Conservation (phyloP, 1,140 invertebrate species). For the Papilio polytes region DNA sequence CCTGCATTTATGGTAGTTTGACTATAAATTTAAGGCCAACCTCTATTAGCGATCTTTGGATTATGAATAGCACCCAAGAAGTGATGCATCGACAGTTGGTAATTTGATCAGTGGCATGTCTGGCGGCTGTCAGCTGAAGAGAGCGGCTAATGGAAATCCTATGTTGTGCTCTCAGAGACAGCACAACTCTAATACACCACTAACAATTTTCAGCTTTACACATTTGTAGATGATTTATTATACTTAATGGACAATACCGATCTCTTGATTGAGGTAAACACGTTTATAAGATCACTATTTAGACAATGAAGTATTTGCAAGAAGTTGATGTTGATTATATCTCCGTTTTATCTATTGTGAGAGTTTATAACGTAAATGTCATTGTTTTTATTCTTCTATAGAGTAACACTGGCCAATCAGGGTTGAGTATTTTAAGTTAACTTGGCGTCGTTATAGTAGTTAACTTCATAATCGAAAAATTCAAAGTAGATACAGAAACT, state of each 20-base stretch:
- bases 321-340: no score
- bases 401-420: no score
- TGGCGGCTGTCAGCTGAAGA: constrained; percentile 67
- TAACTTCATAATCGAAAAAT: no score
- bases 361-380: no score
- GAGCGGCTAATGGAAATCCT: constrained; percentile 77
- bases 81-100: constrained; percentile 60
- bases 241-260: constrained; percentile 12
- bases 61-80: constrained; percentile 41
- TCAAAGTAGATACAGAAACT: no score
- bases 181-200: constrained; percentile 43
- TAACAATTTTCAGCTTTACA: constrained; percentile 42
- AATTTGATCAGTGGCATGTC: constrained; percentile 70
- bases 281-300: not conserved
- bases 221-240: constrained; percentile 37
- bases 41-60: not conserved
- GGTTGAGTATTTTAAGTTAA: no score
- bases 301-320: not conserved
- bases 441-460: no score
- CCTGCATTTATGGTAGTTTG: no score
- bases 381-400: no score
- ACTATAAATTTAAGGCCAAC: not conserved
- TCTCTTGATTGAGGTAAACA: not conserved
- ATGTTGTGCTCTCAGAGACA: constrained; percentile 60
- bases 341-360: no score